Conservation (phyloP, 30 jellyfish, hydroid and myxozoan genomes). For the Catostylus mosaicus region DNA sequence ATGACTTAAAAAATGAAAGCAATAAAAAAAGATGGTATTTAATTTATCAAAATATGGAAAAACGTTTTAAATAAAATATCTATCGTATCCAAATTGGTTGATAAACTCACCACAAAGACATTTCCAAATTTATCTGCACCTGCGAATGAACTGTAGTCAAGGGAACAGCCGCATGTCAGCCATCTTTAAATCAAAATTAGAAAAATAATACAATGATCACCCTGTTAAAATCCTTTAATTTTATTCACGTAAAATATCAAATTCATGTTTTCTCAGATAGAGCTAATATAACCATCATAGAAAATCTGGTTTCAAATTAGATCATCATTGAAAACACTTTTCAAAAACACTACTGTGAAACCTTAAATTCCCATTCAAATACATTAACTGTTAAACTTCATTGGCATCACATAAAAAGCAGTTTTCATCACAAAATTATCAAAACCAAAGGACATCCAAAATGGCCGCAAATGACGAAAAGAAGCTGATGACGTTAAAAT, state of each 20-base stretch:
- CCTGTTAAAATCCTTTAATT: background rate
- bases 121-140: constrained; percentile 99
- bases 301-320: background rate
- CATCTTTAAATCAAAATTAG: constrained; percentile 48
- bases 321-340: constrained; percentile 32
- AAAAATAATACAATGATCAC: background rate
- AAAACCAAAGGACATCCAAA: too few species aligned
- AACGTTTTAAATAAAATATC: background rate
- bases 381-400: too few species aligned
- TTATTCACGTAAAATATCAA: background rate
- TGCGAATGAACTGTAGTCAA: constrained; percentile 93
- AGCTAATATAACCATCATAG: constrained; percentile 57
- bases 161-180: constrained; percentile 95
- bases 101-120: constrained; percentile 67
- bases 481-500: too few species aligned
- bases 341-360: too few species aligned
- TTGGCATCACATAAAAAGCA: too few species aligned
- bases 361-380: too few species aligned
- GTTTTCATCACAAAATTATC: too few species aligned
- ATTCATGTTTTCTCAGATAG: constrained; percentile 54
- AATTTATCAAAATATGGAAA: too few species aligned
- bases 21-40: too few species aligned
- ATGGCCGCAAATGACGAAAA: too few species aligned
- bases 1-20: too few species aligned
- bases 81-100: too few species aligned